Percentiles rank a stretch among this genome's conserved stretches.
phyloP scores from a whole-genome alignment of 2,888 invertebrate species.

The Drosophila bunnanda region DNA sequence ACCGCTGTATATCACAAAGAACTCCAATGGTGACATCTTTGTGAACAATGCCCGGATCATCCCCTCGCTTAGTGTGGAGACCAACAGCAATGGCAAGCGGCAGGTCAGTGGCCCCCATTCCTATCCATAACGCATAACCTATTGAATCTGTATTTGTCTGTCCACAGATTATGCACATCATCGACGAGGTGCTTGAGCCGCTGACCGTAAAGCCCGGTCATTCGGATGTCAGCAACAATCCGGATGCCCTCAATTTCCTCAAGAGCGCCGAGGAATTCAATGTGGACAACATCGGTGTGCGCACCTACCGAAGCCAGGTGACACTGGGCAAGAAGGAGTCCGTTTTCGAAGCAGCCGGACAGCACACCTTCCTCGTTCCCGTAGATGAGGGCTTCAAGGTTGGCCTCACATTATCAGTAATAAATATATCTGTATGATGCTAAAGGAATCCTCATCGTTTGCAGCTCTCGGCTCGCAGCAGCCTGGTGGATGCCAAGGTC shows the following conservation, averaged over 20 bases:
- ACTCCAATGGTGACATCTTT: conserved; percentile 89
- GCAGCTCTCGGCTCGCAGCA: conserved; percentile 89
- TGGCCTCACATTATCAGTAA: conserved; percentile 64
- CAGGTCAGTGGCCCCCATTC: conserved; percentile 85
- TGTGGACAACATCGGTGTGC: conserved; percentile 87
- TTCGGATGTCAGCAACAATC: conserved; percentile 89
- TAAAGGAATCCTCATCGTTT: background rate
- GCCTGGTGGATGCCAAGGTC: conserved; percentile 92
- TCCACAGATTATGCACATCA: conserved; percentile 92
- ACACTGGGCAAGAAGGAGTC: conserved; percentile 89
- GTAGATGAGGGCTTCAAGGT: conserved; percentile 96
- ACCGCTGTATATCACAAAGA: conserved; percentile 92
- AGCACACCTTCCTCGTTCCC: conserved; percentile 95
- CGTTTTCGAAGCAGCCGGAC: conserved; percentile 91
- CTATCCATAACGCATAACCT: background rate
- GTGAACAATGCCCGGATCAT: conserved; percentile 94
- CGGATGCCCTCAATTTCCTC: conserved; percentile 92
- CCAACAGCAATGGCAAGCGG: conserved; percentile 86
- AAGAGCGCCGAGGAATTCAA: conserved; percentile 91
- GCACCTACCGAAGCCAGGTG: conserved; percentile 90
- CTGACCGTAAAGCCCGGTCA: conserved; percentile 88
- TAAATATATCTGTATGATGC: background rate
- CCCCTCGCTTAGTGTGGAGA: conserved; percentile 88
- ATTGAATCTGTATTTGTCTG: background rate
- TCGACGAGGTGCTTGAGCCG: conserved; percentile 94